These are phyloP conservation scores for Drosophila koepferae DNA, from an alignment of 2,888 invertebrate genomes.

Conservation along the genomic window DNA sequence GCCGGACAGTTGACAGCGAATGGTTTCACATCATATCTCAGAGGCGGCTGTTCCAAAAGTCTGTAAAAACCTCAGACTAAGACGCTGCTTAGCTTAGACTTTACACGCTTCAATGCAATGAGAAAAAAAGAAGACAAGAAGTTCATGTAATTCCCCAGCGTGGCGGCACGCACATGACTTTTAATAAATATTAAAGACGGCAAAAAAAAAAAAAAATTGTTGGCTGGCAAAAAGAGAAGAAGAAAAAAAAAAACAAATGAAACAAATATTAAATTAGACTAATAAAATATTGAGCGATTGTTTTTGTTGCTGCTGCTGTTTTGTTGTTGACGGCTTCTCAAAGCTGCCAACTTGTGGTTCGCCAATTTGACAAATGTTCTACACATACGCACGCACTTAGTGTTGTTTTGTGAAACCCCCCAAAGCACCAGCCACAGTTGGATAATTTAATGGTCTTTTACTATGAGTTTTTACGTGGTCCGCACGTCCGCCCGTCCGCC, in stretches of 20 bases:
- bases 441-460: constrained; percentile 78
- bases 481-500: constrained; percentile 21
- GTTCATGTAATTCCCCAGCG: constrained; percentile 55
- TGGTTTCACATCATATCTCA: constrained; percentile 16
- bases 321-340: constrained; percentile 26
- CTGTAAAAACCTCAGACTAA: constrained; percentile 42
- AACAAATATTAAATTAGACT: constrained; percentile 71
- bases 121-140: not conserved
- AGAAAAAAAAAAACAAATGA: constrained; percentile 1
- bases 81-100: constrained; percentile 47
- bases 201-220: constrained; percentile 27
- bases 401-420: constrained; percentile 46
- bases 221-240: constrained; percentile 1
- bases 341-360: constrained; percentile 54
- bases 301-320: constrained; percentile 5
- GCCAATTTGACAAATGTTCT: constrained; percentile 70
- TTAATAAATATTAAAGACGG: constrained; percentile 78
- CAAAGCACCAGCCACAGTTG: constrained; percentile 28
- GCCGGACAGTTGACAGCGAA: constrained; percentile 20
- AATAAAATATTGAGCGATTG: constrained; percentile 79
- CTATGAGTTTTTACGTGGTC: constrained; percentile 65
- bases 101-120: constrained; percentile 34
- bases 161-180: constrained; percentile 73
- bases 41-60: constrained; percentile 4
- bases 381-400: constrained; percentile 58